Conservation (phyloP, 2,888 invertebrate genomes). For the Boloria selene region DNA sequence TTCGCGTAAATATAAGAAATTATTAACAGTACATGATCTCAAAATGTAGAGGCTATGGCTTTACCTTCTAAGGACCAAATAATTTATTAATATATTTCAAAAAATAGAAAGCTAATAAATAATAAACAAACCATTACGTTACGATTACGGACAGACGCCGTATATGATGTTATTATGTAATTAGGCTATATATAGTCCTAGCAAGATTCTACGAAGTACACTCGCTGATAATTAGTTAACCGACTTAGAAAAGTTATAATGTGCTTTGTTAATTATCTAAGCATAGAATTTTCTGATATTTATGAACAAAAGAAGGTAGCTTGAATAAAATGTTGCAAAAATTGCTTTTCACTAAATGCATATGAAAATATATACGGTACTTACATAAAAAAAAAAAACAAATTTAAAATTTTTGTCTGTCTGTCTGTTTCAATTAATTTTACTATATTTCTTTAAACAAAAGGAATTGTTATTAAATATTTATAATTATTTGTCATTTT, state of each 20-base stretch:
- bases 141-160: slow-evolving; percentile 11
- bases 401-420: too few relatives aligned
- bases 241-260: background rate
- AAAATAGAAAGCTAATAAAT: slow-evolving; percentile 14
- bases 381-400: too few relatives aligned
- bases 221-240: background rate
- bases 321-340: too few relatives aligned
- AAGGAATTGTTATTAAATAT: too few relatives aligned
- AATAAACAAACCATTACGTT: slow-evolving; percentile 5
- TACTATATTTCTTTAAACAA: too few relatives aligned
- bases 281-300: background rate
- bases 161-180: slow-evolving; percentile 30
- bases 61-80: background rate
- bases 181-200: slow-evolving; percentile 18
- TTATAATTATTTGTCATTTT: too few relatives aligned
- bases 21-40: too few relatives aligned
- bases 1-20: too few relatives aligned
- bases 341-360: too few relatives aligned
- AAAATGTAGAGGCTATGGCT: too few relatives aligned
- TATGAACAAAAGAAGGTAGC: background rate
- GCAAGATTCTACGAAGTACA: slow-evolving; percentile 2
- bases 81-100: background rate
- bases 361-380: too few relatives aligned
- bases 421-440: too few relatives aligned
- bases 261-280: background rate